A percentile compares a stretch with the other conserved stretches of the same genome.
These are phyloP conservation scores for Cavia porcellus DNA, from an alignment of 2,113 vertebrate species.

Conservation along the genomic window DNA sequence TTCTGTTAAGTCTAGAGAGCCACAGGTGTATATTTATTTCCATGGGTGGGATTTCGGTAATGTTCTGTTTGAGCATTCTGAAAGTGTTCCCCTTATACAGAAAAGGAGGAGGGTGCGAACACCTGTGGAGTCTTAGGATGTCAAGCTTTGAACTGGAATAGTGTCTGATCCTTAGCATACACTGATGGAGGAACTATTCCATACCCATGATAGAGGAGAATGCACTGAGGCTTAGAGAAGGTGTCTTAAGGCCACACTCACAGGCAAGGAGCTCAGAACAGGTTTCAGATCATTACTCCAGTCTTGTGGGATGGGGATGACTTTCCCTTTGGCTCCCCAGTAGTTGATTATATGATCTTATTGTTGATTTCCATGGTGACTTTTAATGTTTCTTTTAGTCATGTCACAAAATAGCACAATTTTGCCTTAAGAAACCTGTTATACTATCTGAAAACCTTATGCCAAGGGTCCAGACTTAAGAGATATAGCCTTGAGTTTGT, in stretches of 20 bases:
- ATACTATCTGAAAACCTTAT: neutral
- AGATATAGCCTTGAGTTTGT: neutral
- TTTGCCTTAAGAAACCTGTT: neutral
- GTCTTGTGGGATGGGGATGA: neutral
- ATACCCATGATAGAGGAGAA: neutral
- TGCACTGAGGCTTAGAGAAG: neutral
- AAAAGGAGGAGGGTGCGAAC: neutral
- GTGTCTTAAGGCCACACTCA: neutral
- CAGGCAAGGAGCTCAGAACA: neutral
- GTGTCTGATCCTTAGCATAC: neutral
- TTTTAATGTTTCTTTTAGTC: neutral
- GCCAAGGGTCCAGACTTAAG: neutral
- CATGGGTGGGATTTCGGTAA: neutral
- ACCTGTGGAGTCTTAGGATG: neutral
- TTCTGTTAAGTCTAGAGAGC: neutral
- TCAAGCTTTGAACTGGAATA: neutral
- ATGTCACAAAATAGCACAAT: neutral
- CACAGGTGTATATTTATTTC: neutral
- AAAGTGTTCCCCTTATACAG: neutral
- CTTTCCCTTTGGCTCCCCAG: neutral
- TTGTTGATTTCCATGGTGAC: neutral
- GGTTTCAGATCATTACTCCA: neutral
- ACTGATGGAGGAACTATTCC: neutral
- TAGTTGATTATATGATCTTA: neutral
- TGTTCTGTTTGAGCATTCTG: constrained; percentile 15